phyloP scores from a whole-genome alignment of 2,888 invertebrate genomes.

The Caenorhabditis sulstoni region DNA sequence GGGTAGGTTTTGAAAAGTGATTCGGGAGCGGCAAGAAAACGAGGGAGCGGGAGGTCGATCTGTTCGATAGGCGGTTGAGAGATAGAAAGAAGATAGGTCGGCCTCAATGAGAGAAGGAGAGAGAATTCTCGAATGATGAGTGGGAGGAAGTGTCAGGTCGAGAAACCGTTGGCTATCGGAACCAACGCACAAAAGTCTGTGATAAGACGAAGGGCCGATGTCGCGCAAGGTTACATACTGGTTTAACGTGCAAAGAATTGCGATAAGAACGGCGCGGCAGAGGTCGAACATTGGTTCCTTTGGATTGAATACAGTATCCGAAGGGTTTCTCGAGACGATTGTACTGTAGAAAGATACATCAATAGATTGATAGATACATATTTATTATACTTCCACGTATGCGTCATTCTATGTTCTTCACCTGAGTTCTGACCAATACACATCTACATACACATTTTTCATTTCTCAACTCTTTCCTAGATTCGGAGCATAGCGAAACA shows the following conservation, averaged over 20 bases:
- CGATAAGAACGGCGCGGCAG: neutral
- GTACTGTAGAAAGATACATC: neutral
- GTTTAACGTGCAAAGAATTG: too few relatives aligned
- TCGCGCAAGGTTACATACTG: too few relatives aligned
- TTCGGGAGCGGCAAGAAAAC: neutral
- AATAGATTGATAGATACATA: neutral
- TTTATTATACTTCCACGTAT: constrained; percentile 5
- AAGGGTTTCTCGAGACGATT: too few relatives aligned
- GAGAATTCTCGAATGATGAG: neutral
- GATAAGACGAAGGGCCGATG: too few relatives aligned
- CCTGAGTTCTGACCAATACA: neutral
- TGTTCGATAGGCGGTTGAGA: constrained; percentile 5
- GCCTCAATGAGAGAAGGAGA: neutral
- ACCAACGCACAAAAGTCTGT: too few relatives aligned
- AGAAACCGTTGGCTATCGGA: too few relatives aligned
- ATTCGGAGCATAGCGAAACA: constrained; percentile 12
- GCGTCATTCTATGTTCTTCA: neutral
- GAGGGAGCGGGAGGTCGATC: neutral
- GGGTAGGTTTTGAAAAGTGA: constrained; percentile 40
- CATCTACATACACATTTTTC: neutral
- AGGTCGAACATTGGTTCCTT: too few relatives aligned
- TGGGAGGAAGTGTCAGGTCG: too few relatives aligned
- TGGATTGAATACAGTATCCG: too few relatives aligned
- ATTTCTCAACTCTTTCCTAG: neutral
- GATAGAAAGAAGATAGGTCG: constrained; percentile 6